Conservation (phyloP, 2,113 vertebrate species). For the Paraplagusia blochii region DNA sequence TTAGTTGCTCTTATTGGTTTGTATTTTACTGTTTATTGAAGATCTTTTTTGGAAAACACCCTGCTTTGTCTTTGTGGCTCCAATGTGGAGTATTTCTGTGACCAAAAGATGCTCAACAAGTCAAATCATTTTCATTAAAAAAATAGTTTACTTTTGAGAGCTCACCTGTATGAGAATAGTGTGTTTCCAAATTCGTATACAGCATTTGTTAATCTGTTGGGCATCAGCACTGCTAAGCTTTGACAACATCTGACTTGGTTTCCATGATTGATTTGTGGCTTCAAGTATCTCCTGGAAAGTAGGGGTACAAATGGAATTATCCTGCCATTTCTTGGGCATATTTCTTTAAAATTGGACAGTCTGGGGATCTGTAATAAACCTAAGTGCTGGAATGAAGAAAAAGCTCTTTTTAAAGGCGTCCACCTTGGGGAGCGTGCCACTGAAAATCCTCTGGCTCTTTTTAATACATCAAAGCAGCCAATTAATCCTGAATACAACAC, state of each 20-base stretch:
- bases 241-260: slow-evolving; percentile 35
- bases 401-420: slow-evolving; percentile 69
- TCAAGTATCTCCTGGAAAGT: slow-evolving; percentile 30
- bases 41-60: no score
- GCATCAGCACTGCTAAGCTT: slow-evolving; percentile 32
- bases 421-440: slow-evolving; percentile 69
- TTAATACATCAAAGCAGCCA: slow-evolving; percentile 74
- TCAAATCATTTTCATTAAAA: no score
- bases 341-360: slow-evolving; percentile 72
- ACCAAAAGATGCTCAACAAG: no score
- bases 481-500: slow-evolving; percentile 72
- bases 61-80: no score
- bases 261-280: slow-evolving; percentile 37
- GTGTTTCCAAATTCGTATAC: no score
- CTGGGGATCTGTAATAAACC: slow-evolving; percentile 73
- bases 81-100: no score
- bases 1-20: no score
- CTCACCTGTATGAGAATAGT: no score
- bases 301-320: slow-evolving; percentile 65
- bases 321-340: slow-evolving; percentile 67
- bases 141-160: no score
- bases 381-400: slow-evolving; percentile 82
- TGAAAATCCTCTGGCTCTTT: slow-evolving; percentile 64
- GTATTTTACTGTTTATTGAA: no score
- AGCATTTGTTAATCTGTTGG: slow-evolving; percentile 14